These are phyloP conservation scores for Neotragus moschatus DNA, from an alignment of 2,113 vertebrate genomes.

Conservation along the genomic window DNA sequence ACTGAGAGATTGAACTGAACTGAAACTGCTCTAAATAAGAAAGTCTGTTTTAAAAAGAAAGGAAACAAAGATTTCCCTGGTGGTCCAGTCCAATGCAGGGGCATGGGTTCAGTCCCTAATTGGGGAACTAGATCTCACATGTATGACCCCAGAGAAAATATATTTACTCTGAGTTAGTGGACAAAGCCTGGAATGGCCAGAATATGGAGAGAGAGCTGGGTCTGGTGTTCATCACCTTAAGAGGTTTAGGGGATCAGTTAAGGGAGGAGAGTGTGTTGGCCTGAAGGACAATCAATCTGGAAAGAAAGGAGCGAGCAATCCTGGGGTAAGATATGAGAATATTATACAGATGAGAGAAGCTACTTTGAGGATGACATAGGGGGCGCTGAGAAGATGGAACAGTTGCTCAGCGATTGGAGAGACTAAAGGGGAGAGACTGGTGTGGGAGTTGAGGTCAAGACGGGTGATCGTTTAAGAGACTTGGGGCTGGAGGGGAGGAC, in stretches of 20 bases:
- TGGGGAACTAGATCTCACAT: neutral
- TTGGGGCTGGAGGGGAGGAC: neutral
- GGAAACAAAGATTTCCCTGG: neutral
- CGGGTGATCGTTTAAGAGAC: too few species aligned
- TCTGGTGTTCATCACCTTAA: neutral
- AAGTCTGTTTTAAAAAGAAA: neutral
- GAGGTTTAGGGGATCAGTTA: neutral
- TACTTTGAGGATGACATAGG: neutral
- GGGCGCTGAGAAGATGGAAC: rapidly evolving
- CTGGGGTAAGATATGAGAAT: neutral
- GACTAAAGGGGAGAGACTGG: neutral
- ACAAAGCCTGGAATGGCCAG: neutral
- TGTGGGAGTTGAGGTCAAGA: neutral
- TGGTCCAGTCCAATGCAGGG: neutral
- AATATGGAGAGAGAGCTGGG: neutral
- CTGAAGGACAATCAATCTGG: neutral
- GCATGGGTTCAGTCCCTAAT: neutral
- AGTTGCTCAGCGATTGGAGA: too few species aligned
- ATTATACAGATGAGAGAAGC: neutral
- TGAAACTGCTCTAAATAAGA: neutral
- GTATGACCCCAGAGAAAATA: neutral
- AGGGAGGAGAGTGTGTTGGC: neutral
- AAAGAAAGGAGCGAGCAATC: neutral
- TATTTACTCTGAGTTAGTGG: neutral
- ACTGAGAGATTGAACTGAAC: neutral